Evolutionary conservation across 2,888 invertebrate species (phyloP).

Genomic region (Drosophila bunnanda): DNA sequence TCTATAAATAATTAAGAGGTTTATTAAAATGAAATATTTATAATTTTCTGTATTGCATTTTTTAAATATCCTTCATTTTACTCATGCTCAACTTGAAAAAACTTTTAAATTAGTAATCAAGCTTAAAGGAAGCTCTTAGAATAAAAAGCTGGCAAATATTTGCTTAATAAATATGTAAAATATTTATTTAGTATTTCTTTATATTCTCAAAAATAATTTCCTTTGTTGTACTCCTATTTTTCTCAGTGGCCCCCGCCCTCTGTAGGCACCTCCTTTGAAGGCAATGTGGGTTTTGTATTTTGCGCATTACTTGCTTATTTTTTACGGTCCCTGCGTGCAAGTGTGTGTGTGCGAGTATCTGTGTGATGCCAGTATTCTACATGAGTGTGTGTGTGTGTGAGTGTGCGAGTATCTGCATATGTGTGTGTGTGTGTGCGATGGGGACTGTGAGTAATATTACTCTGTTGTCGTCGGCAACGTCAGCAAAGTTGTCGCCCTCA

Average conservation of each 20-base stretch:
- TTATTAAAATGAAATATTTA: background rate
- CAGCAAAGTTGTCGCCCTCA: conserved; percentile 60
- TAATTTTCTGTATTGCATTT: background rate
- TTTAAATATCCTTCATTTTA: background rate
- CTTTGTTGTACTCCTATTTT: background rate
- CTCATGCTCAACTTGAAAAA: rapidly evolving
- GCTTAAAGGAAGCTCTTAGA: background rate
- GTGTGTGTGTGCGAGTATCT: conserved; percentile 10
- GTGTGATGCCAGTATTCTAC: conserved; percentile 11
- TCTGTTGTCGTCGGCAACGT: conserved; percentile 53
- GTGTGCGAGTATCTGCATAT: background rate
- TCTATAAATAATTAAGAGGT: too few species aligned
- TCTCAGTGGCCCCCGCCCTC: background rate
- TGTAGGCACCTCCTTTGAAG: conserved; percentile 5
- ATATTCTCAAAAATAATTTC: background rate
- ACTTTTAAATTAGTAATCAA: background rate
- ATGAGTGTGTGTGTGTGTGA: conserved; percentile 7
- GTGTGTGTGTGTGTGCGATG: conserved; percentile 20
- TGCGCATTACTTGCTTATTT: conserved; percentile 64
- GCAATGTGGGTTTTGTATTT: conserved; percentile 52
- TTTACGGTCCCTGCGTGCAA: conserved; percentile 28
- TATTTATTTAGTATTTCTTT: background rate
- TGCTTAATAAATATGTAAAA: background rate
- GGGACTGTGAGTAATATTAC: conserved; percentile 55
- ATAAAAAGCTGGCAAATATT: background rate